These are phyloP conservation scores for Polypterus senegalus DNA, from an alignment of 2,113 vertebrate species.

Conservation along the genomic window DNA sequence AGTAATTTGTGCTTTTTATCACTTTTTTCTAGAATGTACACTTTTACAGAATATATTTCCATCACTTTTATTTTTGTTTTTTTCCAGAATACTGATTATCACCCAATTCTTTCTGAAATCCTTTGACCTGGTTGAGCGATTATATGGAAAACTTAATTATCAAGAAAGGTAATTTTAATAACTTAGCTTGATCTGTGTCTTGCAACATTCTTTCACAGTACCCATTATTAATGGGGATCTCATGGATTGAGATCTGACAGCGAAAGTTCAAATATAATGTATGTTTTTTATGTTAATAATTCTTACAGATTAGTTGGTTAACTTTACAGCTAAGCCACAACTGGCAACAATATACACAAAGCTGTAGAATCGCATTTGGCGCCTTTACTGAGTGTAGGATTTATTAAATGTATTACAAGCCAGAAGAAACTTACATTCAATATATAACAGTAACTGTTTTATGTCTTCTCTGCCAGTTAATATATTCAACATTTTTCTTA, in stretches of 20 bases:
- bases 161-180: slow-evolving; percentile 69
- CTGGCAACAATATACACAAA: slow-evolving; percentile 38
- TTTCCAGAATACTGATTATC: slow-evolving; percentile 69
- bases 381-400: slow-evolving; percentile 26
- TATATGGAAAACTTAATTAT: slow-evolving; percentile 71
- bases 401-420: slow-evolving; percentile 3
- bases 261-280: slow-evolving; percentile 35
- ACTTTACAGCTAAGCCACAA: slow-evolving; percentile 44
- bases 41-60: not conserved
- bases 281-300: slow-evolving; percentile 51
- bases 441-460: no score
- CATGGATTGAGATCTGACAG: slow-evolving; percentile 44
- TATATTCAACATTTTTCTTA: no score
- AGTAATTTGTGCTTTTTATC: not conserved
- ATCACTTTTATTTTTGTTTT: slow-evolving; percentile 16
- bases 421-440: not conserved
- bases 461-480: no score
- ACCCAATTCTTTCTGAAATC: slow-evolving; percentile 79
- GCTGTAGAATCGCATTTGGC: slow-evolving; percentile 40
- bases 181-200: slow-evolving; percentile 32
- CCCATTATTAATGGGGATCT: slow-evolving; percentile 35
- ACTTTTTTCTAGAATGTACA: not conserved
- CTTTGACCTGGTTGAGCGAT: slow-evolving; percentile 58
- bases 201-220: slow-evolving; percentile 20
- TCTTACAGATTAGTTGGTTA: slow-evolving; percentile 56